Evolutionary conservation across 2,797 vertebrate genomes (phyloP), one percentile per base, ranked within the genome.

Genomic region (Lophius americanus): DNA sequence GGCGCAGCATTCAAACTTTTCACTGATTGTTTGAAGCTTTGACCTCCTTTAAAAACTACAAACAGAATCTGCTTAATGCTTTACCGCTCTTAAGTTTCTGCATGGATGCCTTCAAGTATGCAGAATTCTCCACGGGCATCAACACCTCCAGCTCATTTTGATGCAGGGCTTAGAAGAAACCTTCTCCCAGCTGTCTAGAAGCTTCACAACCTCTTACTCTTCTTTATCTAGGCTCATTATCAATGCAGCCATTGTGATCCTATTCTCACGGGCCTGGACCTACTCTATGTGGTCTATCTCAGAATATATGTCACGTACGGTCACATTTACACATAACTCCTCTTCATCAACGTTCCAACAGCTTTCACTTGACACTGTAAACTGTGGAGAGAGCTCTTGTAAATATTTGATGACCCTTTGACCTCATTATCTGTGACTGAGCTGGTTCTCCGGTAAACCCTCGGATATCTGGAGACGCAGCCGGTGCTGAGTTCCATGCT

Each of bases 401-500:
- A 91, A 92, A 92, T 91, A 92, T 91, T 91, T 90, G 87, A 92
- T 89, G 83, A 79, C 89, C 90, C 89, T 89, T 91, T 90, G 89
- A 91, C 90, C 90, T 92, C 89, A 91, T 92, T 91, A 90, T 81
- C 72, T 52, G 77, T 90, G 89, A 91, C 71, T 87, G 90, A 89
- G 87, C 82, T 87, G 88, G 86, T 76, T 81, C 85, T 81, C 64
- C 56, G 51, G 63, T 82, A 81, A 79, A 77, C 68, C 64, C 76
- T 89, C 85, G 55, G 90, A 81, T 32, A 81, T 91, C 89, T 70
- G 65, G 67, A 84, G 82, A 79, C 84, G 59, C 35, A 76, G 76
- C 43, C 55, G 59, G 82, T 44, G 52, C 12, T 33, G 55, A 78
- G 72, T 72, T 65, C 14, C 53, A 39, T 68, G 64, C 53, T 48